These are phyloP conservation scores for Acanthaster planci DNA, from an alignment of 35 echinoderm and acorn worm species.

Conservation along the genomic window DNA sequence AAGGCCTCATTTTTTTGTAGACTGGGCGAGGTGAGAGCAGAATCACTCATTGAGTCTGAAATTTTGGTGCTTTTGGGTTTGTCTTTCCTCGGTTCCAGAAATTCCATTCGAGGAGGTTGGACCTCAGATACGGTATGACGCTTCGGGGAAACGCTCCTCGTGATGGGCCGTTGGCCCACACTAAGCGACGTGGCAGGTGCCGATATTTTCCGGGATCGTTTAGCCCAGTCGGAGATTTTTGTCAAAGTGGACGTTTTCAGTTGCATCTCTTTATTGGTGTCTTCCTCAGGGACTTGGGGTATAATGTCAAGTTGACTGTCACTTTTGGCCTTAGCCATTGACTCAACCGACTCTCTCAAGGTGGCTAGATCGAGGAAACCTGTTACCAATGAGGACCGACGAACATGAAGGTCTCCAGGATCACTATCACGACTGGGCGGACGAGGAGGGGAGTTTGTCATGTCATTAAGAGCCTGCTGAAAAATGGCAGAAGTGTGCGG, in stretches of 20 bases:
- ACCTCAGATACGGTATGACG: background rate
- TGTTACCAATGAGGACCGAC: background rate
- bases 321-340: background rate
- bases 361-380: background rate
- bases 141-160: background rate
- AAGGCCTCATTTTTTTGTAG: background rate
- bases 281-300: background rate
- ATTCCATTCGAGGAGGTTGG: background rate
- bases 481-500: slow-evolving; percentile 6
- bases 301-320: background rate
- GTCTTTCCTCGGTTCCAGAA: background rate
- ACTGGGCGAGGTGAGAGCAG: background rate
- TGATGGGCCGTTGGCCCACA: background rate
- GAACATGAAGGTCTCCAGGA: slow-evolving; percentile 33
- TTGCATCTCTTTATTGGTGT: background rate
- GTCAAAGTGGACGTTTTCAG: background rate
- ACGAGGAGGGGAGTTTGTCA: background rate
- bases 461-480: slow-evolving; percentile 23
- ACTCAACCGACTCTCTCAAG: background rate
- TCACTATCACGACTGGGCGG: background rate
- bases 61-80: background rate
- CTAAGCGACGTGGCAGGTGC: background rate
- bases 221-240: background rate
- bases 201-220: background rate
- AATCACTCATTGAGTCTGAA: slow-evolving; percentile 6